Evolutionary conservation across 2,113 vertebrate species (phyloP).

Genomic region (Fregetta grallaria): DNA sequence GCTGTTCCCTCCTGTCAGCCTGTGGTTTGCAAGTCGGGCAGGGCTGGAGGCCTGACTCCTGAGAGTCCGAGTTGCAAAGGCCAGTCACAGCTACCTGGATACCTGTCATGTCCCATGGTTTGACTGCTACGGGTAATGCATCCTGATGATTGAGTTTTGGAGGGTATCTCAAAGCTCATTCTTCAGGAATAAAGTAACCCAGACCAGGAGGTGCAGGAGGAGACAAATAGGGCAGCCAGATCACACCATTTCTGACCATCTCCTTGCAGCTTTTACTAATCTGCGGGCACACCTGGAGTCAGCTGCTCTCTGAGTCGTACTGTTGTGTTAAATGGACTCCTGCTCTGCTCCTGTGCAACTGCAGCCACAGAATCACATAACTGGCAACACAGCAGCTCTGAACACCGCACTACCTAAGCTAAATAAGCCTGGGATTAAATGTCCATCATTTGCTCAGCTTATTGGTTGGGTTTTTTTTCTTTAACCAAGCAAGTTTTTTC

Average conservation of each 20-base stretch:
- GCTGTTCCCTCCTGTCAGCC: not conserved
- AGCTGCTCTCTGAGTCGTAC: fast-evolving
- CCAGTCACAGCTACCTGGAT: not conserved
- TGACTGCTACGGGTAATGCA: not conserved
- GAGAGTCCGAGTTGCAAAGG: not conserved
- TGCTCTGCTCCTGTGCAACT: not conserved
- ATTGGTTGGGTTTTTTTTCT: not conserved
- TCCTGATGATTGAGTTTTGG: not conserved
- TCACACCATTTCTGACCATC: not conserved
- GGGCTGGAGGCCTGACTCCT: not conserved
- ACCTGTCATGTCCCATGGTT: fast-evolving
- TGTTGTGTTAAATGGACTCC: not conserved
- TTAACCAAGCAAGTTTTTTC: not conserved
- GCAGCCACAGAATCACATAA: not conserved
- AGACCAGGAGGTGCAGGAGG: not conserved
- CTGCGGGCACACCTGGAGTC: not conserved
- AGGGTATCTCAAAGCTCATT: not conserved
- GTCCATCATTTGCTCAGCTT: not conserved
- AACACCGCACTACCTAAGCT: not conserved
- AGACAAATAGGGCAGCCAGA: not conserved
- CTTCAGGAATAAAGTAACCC: not conserved
- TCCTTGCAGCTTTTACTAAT: not conserved
- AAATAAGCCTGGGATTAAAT: not conserved
- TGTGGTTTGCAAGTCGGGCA: not conserved
- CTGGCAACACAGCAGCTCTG: not conserved